Conservation (phyloP, 2,113 vertebrate genomes). For the Calyptomena viridis region DNA sequence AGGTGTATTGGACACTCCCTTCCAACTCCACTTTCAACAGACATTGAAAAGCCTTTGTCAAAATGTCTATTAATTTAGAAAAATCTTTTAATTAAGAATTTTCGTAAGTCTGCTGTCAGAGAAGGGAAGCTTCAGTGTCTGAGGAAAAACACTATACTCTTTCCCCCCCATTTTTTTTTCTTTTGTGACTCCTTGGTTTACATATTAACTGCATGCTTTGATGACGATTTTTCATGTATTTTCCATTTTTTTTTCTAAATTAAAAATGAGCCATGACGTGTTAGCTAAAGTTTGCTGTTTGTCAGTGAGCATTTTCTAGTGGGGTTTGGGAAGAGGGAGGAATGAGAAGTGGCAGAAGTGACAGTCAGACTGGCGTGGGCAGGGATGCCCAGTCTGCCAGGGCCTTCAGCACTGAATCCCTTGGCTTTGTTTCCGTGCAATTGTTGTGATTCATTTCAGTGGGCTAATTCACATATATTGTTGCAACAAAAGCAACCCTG, state of each 20-base stretch:
- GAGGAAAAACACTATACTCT: not conserved
- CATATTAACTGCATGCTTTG: not conserved
- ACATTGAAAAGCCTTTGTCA: not conserved
- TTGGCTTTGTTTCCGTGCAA: not conserved
- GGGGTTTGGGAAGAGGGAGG: not conserved
- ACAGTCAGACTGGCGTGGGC: not conserved
- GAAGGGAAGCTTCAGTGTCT: not conserved
- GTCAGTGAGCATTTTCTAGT: not conserved
- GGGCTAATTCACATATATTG: not conserved
- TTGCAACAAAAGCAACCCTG: not conserved
- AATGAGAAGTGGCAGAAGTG: not conserved
- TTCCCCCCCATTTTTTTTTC: accelerated
- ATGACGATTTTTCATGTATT: not conserved
- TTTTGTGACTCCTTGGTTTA: not conserved
- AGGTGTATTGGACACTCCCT: not conserved
- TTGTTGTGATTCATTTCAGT: not conserved
- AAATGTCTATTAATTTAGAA: not conserved
- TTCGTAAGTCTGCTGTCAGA: not conserved
- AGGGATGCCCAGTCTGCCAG: not conserved
- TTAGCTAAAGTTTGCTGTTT: not conserved
- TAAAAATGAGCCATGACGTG: not conserved
- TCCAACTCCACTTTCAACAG: not conserved
- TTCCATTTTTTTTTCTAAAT: not conserved
- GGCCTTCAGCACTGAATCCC: not conserved
- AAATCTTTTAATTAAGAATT: not conserved